Evolutionary conservation across 2,888 invertebrate species (phyloP), one percentile per base, ranked within the genome.

Genomic region (Philhelius pedissequus): DNA sequence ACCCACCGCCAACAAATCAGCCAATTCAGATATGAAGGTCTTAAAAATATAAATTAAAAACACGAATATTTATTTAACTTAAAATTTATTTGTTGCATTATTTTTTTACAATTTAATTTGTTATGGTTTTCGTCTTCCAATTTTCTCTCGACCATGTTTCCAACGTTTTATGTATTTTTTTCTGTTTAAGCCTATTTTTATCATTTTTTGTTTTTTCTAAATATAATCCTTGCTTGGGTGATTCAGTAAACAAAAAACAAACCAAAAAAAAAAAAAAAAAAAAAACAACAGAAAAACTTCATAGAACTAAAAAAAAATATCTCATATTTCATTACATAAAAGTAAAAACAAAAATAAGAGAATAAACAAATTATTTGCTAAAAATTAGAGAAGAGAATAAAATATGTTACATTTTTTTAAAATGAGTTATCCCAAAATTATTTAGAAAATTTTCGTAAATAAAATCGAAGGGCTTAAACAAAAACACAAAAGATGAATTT

Each of bases 81-180:
- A 83, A 83, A 75, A 70, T 83, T 83, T 83, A 83, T 83, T 83
- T 79, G 74, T 79, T 83, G 79, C 69, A 79, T 83, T 78, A 62
- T 71, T 69, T 48, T 30, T 83, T 78, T 78, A 82, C 82, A 79
- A 50, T 66, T 83, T 80, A 13, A 58, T 73, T 58, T 58, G 9
- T 38, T 30, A 20, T 50, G 60, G 32, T 68, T 74, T 79, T 40
- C 15, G 7, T 64, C 27, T 60, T 27, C 45, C 30, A 43, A 54
- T 30, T 20, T 56, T 54, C 20, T 30, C 9, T 30, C 45, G 45
- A 73, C 68, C 77, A 48, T 45, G 30, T 58, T 64, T 58, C 22
- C 30, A 25, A 58, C 38, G 25, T 62, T 27, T 15, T 15, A 20
- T 35, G 32, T 18, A 7, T 35, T 35, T 35, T 35, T 54, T 54